These are phyloP conservation scores for Ochropleura leucogaster DNA, from an alignment of 2,888 invertebrate genomes.

Conservation along the genomic window DNA sequence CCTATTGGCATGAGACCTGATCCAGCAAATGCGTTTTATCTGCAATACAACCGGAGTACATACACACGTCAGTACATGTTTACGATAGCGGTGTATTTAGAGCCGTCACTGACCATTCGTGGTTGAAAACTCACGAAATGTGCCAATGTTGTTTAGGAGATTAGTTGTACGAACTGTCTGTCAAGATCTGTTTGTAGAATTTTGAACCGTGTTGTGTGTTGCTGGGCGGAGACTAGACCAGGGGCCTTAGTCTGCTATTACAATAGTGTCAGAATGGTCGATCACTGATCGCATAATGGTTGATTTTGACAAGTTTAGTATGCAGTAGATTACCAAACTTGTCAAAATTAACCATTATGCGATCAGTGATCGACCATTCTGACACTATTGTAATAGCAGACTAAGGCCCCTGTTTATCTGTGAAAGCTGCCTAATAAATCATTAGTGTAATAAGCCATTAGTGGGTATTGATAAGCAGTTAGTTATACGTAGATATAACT, in stretches of 20 bases:
- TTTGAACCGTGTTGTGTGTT: neutral
- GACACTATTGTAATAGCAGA: too few relatives aligned
- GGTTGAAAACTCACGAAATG: conserved; percentile 19
- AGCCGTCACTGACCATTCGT: conserved; percentile 48
- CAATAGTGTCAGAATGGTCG: too few relatives aligned
- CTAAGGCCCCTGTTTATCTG: neutral
- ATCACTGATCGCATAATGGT: too few relatives aligned
- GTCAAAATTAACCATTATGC: too few relatives aligned
- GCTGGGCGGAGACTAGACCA: neutral
- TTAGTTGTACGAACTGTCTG: conserved; percentile 18
- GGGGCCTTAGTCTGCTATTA: too few relatives aligned
- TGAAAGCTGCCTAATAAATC: neutral
- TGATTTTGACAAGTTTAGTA: too few relatives aligned
- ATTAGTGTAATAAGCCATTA: neutral
- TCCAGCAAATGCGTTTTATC: conserved; percentile 41
- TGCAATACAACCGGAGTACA: conserved; percentile 32
- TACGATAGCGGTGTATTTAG: conserved; percentile 46
- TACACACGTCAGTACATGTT: conserved; percentile 46
- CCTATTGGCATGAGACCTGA: conserved; percentile 17
- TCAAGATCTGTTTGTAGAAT: neutral
- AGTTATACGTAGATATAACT: neutral
- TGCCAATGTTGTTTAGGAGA: conserved; percentile 32
- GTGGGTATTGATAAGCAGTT: neutral
- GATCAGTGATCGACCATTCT: too few relatives aligned
- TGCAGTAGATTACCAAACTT: too few relatives aligned